phyloP scores from a whole-genome alignment of 1,140 invertebrate species.

The Microplitis demolitor region DNA sequence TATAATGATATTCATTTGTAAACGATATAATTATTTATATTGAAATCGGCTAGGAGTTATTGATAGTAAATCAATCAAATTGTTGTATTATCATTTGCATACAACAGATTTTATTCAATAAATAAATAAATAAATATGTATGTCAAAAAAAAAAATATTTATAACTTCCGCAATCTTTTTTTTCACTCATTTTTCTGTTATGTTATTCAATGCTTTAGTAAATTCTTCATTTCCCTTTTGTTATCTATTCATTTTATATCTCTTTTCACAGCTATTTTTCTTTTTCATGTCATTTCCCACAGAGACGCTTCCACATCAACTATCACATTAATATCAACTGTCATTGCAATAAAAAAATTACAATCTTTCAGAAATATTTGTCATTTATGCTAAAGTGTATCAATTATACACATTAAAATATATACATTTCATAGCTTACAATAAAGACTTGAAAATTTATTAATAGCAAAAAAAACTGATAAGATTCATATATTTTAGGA shows the following conservation, averaged over 20 bases:
- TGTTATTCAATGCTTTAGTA: neutral
- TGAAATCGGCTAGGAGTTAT: no score
- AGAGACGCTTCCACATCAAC: neutral
- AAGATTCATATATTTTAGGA: no score
- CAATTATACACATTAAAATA: neutral
- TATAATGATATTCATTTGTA: no score
- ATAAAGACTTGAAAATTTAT: no score
- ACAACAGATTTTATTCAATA: neutral
- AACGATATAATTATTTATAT: no score
- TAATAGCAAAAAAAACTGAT: no score
- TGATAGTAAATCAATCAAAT: neutral
- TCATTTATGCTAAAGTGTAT: no score
- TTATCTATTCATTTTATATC: neutral
- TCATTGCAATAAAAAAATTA: no score
- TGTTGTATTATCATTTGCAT: neutral
- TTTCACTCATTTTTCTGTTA: neutral
- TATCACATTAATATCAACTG: neutral
- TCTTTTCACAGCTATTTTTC: neutral
- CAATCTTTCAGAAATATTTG: no score
- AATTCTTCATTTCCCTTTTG: neutral
- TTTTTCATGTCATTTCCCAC: neutral
- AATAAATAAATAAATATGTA: neutral
- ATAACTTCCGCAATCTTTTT: slow-evolving; percentile 13
- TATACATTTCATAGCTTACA: no score
- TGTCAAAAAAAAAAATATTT: neutral